phyloP scores from a whole-genome alignment of 2,113 vertebrate genomes.

The Myrmecophaga tridactyla region DNA sequence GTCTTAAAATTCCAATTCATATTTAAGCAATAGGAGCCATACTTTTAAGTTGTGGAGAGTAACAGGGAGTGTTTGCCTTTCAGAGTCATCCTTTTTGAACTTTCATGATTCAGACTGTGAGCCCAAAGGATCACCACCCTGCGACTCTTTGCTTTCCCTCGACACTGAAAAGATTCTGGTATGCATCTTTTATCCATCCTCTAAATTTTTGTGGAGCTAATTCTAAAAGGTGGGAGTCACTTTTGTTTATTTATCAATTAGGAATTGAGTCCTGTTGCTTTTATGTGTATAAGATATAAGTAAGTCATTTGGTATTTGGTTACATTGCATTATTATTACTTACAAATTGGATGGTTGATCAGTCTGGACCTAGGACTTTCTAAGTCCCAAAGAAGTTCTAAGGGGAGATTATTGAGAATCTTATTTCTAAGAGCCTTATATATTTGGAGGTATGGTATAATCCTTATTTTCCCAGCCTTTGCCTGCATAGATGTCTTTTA shows the following conservation, averaged over 20 bases:
- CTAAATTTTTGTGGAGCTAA: background rate
- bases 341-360: background rate
- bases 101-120: conserved; percentile 93
- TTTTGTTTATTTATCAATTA: background rate
- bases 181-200: conserved; percentile 48
- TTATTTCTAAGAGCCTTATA: background rate
- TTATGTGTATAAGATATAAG: background rate
- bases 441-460: background rate
- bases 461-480: background rate
- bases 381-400: background rate
- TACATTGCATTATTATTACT: background rate
- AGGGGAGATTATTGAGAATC: background rate
- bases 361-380: background rate
- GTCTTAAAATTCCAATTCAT: background rate
- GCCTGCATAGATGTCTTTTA: background rate
- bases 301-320: background rate
- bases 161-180: conserved; percentile 98
- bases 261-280: background rate
- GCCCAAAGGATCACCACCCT: conserved; percentile 88
- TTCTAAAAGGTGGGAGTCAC: background rate
- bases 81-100: conserved; percentile 93
- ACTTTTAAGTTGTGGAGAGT: background rate
- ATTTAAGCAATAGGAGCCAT: background rate
- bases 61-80: conserved; percentile 57
- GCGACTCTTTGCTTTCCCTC: conserved; percentile 93